These are phyloP conservation scores for Eupithecia subfuscata DNA, from an alignment of 2,888 invertebrate genomes.

Conservation along the genomic window DNA sequence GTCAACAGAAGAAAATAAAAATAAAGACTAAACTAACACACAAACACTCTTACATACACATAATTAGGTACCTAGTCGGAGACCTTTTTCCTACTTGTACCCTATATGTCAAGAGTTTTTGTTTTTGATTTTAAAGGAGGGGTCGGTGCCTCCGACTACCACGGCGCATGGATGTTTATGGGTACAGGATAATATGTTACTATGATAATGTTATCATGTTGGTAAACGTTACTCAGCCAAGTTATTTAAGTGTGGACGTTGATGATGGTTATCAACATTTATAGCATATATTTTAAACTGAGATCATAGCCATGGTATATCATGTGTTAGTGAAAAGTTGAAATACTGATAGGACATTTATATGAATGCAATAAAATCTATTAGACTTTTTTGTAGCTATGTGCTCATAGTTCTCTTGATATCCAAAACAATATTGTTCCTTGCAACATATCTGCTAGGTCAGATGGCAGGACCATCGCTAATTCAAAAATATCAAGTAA, in stretches of 20 bases:
- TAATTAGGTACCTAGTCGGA: no score
- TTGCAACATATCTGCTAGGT: slow-evolving; percentile 8
- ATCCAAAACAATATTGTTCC: not conserved
- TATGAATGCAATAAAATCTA: not conserved
- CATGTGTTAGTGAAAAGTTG: not conserved
- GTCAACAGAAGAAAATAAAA: not conserved
- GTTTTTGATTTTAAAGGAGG: no score
- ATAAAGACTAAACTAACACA: not conserved
- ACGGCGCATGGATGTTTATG: not conserved
- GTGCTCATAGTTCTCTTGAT: not conserved
- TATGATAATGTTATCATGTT: not conserved
- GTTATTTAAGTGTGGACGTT: not conserved
- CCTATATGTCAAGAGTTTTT: no score
- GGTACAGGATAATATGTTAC: not conserved
- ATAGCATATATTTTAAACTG: not conserved
- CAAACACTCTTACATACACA: no score
- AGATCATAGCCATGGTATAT: not conserved
- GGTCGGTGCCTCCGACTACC: no score
- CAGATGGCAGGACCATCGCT: slow-evolving; percentile 55
- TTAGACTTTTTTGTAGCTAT: not conserved
- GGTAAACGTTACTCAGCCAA: not conserved
- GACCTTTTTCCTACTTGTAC: no score
- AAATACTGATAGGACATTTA: not conserved
- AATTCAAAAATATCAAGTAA: slow-evolving; percentile 34
- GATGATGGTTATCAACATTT: not conserved